phyloP scores from a whole-genome alignment of 2,888 invertebrate genomes.

The Ctena decussata region DNA sequence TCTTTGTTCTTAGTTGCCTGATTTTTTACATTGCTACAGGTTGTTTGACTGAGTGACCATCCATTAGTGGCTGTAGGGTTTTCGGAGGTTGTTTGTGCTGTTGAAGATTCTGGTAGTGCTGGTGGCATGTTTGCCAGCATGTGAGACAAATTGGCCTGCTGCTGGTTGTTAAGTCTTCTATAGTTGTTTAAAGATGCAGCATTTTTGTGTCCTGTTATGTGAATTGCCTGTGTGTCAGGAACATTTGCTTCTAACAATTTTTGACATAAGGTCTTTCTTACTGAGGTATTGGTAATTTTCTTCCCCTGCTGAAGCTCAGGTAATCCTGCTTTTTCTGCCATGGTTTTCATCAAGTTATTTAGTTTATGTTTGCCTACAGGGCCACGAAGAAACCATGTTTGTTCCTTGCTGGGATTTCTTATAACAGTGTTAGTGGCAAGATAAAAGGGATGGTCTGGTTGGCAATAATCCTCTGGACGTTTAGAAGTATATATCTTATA shows the following conservation, averaged over 20 bases:
- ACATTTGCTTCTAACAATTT: conserved; percentile 20
- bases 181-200: conserved; percentile 32
- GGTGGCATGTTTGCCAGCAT: background rate
- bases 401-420: background rate
- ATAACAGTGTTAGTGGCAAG: background rate
- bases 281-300: conserved; percentile 6
- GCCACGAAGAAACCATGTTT: conserved; percentile 28
- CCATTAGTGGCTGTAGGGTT: background rate
- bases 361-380: conserved; percentile 14
- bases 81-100: background rate
- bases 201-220: conserved; percentile 32
- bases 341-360: conserved; percentile 9
- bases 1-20: background rate
- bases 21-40: background rate
- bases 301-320: background rate
- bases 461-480: background rate
- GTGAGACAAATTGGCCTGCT: background rate
- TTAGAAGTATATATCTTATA: background rate
- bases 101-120: background rate
- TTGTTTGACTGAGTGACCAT: background rate
- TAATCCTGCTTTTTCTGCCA: conserved; percentile 11
- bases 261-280: conserved; percentile 17
- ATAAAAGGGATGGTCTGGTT: conserved; percentile 4
- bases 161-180: background rate
- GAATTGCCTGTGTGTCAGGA: conserved; percentile 21